Base-by-base conservation (phyloP, 2,797 vertebrate species). In the Propithecus deckenii region DNA sequence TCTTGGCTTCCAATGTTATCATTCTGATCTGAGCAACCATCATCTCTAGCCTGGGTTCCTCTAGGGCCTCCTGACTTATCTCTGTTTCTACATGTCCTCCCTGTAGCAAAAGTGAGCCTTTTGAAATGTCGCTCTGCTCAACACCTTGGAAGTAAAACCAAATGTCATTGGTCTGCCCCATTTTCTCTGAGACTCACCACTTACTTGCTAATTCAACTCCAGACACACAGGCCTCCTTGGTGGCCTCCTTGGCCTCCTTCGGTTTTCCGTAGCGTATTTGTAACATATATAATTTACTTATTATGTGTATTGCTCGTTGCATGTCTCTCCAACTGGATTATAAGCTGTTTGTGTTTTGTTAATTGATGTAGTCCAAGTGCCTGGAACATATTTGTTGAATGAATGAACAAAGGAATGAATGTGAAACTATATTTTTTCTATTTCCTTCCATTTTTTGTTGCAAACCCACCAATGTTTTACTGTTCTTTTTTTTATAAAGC, bases 401-500 rank as follows among this genome's bases (percentile, higher is more conserved):
- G 84, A 93, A 81, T 35, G 28, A 86, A 71, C 63, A 95, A 75
- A 90, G 52, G 25, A 94, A 78, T 52, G 28, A 78, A 65, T 30
- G n/a, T 41, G 59, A 91, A 72, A 61, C 55, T 59, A 0, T 85
- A 59, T 55, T 30, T 94, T 86, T 91, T 89, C 65, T 50, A 38
- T 55, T 96, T 86, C 25, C 57, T 97, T 91, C 78, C 18, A 30
- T 35, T 78, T 91, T 89, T 63, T 15, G 28, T 93, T 91, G 30
- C 32, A 96, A 93, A 65, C 35, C 59, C 63, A 81, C 10, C 28
- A n/a, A 8, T 78, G 86, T 89, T 88, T 88, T 87, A 43, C 28
- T 72, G 15, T 69, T 91, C 48, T 86, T 17, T 57, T 86, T 80
- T 96, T 87, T 75, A 72, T 61, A 94, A 95, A 86, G 63, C 20